phyloP scores from a whole-genome alignment of 1,140 invertebrate genomes.

The Eueides isabella region DNA sequence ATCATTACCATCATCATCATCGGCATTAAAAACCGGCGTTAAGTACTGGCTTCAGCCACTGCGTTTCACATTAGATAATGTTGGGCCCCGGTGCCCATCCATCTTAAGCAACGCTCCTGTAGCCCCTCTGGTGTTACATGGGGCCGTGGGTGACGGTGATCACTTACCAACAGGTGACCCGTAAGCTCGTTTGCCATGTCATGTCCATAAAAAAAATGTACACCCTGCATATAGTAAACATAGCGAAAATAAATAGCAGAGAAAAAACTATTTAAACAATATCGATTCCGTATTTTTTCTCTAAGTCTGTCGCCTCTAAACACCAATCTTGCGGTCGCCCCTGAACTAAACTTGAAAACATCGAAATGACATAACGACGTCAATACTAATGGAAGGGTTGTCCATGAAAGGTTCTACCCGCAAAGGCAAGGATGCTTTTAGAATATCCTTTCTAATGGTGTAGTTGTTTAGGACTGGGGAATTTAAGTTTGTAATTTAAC shows the following conservation, averaged over 20 bases:
- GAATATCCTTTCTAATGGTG: background rate
- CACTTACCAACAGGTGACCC: no score
- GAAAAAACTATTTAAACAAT: background rate
- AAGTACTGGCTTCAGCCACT: no score
- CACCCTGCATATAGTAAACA: no score
- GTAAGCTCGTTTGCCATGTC: no score
- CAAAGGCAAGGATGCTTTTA: background rate
- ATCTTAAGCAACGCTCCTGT: no score
- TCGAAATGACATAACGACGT: background rate
- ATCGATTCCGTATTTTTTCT: background rate
- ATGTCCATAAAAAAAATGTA: no score
- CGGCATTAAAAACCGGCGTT: no score
- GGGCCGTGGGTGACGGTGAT: no score
- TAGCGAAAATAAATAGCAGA: background rate
- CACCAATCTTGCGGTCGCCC: background rate
- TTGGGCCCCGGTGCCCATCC: no score
- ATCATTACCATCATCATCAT: no score
- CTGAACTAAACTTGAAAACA: background rate
- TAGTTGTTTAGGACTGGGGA: background rate
- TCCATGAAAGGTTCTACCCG: background rate
- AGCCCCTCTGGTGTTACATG: no score
- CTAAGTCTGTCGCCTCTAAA: background rate
- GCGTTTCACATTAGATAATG: no score
- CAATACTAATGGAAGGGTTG: conserved; percentile 5
- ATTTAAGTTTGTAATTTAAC: background rate